These are phyloP conservation scores for Silurus asotus DNA, from an alignment of 2,113 vertebrate genomes.

Conservation along the genomic window DNA sequence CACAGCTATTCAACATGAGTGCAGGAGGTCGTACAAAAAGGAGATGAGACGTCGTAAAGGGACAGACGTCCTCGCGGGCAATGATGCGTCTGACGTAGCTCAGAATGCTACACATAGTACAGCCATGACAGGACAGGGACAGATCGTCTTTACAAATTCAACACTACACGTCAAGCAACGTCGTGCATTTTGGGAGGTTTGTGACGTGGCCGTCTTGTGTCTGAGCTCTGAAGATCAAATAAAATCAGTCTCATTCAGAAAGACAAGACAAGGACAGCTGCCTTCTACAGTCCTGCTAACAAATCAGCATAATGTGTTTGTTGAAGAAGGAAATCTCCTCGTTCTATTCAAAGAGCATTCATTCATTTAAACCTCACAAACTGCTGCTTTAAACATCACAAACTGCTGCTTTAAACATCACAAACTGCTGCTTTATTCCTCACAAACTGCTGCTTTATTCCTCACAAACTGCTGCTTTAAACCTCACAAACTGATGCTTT, in stretches of 20 bases:
- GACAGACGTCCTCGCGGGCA: conserved; percentile 8
- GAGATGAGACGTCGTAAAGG: conserved; percentile 11
- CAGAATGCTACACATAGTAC: background rate
- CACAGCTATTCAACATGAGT: conserved; percentile 32
- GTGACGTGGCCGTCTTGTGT: background rate
- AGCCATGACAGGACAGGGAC: background rate
- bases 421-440: background rate
- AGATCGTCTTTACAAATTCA: background rate
- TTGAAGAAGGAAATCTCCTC: background rate
- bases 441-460: background rate
- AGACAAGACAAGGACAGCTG: conserved; percentile 3
- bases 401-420: background rate
- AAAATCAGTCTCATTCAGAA: background rate
- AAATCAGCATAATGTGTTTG: background rate
- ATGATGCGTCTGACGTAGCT: background rate
- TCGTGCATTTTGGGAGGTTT: background rate
- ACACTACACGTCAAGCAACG: background rate
- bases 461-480: too few species aligned
- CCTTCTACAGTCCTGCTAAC: background rate
- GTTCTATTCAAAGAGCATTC: background rate
- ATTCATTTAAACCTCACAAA: background rate
- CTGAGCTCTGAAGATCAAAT: background rate
- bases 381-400: background rate
- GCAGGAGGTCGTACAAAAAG: conserved; percentile 1
- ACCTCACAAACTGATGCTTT: too few species aligned